phyloP scores from a whole-genome alignment of 2,888 invertebrate species.

The Tridacna gigas region DNA sequence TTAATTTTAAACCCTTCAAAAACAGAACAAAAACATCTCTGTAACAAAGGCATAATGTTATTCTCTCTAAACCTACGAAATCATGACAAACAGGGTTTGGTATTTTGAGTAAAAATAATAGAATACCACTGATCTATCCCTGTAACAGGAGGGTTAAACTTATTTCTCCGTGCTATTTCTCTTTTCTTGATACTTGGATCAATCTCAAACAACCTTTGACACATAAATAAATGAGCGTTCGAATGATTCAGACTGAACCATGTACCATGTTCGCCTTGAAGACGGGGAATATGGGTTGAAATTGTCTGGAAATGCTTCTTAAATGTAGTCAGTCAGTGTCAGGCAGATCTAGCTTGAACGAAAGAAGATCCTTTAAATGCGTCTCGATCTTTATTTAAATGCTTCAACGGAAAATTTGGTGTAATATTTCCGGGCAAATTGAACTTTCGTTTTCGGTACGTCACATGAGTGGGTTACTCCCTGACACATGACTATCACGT shows the following conservation, averaged over 20 bases:
- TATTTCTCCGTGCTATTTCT: not conserved
- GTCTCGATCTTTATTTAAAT: no score
- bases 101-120: not conserved
- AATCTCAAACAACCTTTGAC: no score
- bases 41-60: not conserved
- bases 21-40: not conserved
- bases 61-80: not conserved
- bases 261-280: not conserved
- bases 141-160: not conserved
- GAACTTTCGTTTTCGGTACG: slow-evolving; percentile 7
- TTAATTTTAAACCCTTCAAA: not conserved
- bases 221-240: slow-evolving; percentile 5
- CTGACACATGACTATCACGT: slow-evolving; percentile 20
- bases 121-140: not conserved
- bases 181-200: not conserved
- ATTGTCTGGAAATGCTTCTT: not conserved
- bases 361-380: no score
- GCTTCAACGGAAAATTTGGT: no score
- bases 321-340: not conserved
- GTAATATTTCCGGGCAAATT: not conserved
- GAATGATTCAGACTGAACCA: not conserved
- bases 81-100: not conserved
- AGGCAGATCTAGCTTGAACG: not conserved
- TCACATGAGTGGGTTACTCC: not conserved
- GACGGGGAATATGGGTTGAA: not conserved